A percentile compares a stretch with the other conserved stretches of the same genome.
These are phyloP conservation scores for Phymorhynchus buccinoides DNA, from an alignment of 1,140 invertebrate species.

Conservation along the genomic window DNA sequence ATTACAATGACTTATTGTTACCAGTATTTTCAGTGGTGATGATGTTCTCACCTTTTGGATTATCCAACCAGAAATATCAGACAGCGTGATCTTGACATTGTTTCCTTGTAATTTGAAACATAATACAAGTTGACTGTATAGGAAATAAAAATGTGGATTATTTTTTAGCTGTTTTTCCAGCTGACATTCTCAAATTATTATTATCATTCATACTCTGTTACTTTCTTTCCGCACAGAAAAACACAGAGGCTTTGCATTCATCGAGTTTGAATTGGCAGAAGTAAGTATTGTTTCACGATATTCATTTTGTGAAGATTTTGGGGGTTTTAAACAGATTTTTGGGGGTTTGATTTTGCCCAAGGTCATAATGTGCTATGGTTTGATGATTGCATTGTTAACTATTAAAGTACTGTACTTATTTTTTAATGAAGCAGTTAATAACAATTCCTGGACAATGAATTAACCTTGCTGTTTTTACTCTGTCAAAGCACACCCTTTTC, in stretches of 20 bases:
- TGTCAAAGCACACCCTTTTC: too few species aligned
- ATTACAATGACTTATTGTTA: too few species aligned
- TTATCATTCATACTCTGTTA: not conserved
- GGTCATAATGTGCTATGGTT: too few species aligned
- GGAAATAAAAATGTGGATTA: not conserved
- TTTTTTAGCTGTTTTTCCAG: not conserved
- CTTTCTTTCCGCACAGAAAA: slow-evolving; percentile 80
- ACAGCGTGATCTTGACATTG: not conserved
- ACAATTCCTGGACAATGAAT: too few species aligned
- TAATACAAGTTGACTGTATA: not conserved
- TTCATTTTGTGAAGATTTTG: too few species aligned
- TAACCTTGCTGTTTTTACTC: too few species aligned
- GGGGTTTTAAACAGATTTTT: slow-evolving; percentile 26
- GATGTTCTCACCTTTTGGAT: not conserved
- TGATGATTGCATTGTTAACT: too few species aligned
- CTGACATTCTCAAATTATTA: not conserved
- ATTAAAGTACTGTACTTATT: too few species aligned
- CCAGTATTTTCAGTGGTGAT: too few species aligned
- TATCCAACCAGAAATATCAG: not conserved
- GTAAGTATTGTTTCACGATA: slow-evolving; percentile 71
- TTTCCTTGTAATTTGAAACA: not conserved
- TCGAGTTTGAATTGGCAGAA: slow-evolving; percentile 91
- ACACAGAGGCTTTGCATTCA: slow-evolving; percentile 97
- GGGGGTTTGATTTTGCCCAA: too few species aligned
- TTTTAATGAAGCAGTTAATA: too few species aligned